phyloP scores from a whole-genome alignment of 2,888 invertebrate species.

The Pyrochroa serraticornis region DNA sequence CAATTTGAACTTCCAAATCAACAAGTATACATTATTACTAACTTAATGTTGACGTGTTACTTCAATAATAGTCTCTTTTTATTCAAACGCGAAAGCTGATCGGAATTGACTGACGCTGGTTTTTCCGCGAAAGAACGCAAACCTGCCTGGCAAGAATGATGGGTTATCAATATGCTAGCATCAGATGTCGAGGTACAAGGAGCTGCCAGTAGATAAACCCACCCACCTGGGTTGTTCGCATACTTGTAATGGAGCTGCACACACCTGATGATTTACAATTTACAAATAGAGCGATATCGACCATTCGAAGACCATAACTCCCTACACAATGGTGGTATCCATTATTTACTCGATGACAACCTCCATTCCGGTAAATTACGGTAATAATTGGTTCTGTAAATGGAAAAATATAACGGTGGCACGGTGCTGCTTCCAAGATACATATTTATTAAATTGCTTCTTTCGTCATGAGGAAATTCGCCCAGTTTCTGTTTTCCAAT shows the following conservation, averaged over 20 bases:
- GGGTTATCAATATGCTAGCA: no score
- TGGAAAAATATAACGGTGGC: slow-evolving; percentile 5
- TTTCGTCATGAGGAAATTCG: slow-evolving; percentile 2
- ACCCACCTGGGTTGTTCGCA: no score
- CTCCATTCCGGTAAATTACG: slow-evolving; percentile 24
- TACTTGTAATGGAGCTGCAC: neutral
- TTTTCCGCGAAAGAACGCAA: no score
- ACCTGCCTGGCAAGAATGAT: no score
- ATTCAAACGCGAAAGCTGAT: no score
- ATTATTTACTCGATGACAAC: slow-evolving; percentile 24
- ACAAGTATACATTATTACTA: no score
- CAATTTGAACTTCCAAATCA: no score
- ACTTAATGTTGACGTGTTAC: no score
- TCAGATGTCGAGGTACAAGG: no score
- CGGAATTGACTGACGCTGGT: no score
- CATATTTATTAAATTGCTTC: slow-evolving; percentile 13
- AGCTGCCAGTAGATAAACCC: no score
- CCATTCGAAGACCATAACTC: slow-evolving; percentile 5
- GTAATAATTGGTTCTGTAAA: slow-evolving; percentile 24
- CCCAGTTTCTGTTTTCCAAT: neutral
- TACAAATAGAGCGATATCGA: slow-evolving; percentile 2
- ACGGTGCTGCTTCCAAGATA: slow-evolving; percentile 1
- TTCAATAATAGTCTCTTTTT: no score
- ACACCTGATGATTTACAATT: slow-evolving; percentile 12
- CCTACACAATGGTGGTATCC: neutral